Evolutionary conservation across 2,797 vertebrate genomes (phyloP), one percentile per base, ranked within the genome.

Genomic region (Adelosebastes latens): DNA sequence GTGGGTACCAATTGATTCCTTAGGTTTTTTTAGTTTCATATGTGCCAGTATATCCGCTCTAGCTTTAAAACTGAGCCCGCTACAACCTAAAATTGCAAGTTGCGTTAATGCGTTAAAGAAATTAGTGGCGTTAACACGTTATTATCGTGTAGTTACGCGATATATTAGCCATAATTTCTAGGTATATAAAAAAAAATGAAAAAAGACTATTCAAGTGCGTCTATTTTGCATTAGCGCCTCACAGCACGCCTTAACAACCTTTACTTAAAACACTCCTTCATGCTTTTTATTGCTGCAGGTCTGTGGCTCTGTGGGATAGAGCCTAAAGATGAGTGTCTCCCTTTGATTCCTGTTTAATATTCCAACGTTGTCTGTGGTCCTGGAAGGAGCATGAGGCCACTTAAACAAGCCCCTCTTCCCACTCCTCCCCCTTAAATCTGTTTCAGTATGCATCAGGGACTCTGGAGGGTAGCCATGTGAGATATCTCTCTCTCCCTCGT

Each of bases 361-460:
- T 93, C 90, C 86, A 58, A 1, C 91, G 90, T 91, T 91, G 89
- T 92, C 77, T 77, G 77, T 82, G 83, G 83, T 88, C 80, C 85
- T 80, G 67, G 71, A 85, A 84, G 89, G 74, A 86, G 85, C 84
- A 79, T 24, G 79, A 88, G 89, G 87, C 81, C 85, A 86, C 86
- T 92, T 87, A 77, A 90, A 88, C 75, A 80, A 63, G 67, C 68
- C 68, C 22, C 53, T 65, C 75, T 46, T 24, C 70, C 82, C 73
- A 24, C 72, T 72, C 77, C 80, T 34, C 55, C 77, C 74, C 59
- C 72, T 72, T 79, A 86, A 94, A 88, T 87, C 82, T 85, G 87
- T 84, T 93, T 92, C 88, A 81, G 91, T 91, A 94, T 95, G 92
- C 87, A 92, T 89, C 88, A 84, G 80, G 79, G 86, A 86, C 85